A percentile compares a stretch with the other conserved stretches of the same genome.
These are phyloP conservation scores for Leiothrix lutea DNA, from an alignment of 2,113 vertebrate genomes.

Conservation along the genomic window DNA sequence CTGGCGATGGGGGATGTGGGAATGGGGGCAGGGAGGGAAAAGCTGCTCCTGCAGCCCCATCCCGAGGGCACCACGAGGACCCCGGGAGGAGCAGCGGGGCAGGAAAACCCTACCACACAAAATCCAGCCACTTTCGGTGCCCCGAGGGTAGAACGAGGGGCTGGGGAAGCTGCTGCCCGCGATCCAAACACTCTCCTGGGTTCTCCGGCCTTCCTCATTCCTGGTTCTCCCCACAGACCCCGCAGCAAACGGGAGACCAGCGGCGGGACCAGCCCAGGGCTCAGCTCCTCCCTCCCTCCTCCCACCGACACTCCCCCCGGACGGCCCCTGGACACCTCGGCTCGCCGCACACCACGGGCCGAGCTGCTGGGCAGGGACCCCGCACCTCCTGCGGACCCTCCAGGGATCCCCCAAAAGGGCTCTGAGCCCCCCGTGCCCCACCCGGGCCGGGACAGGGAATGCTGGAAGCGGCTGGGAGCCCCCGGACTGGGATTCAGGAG, in stretches of 20 bases:
- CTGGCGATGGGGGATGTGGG: not conserved
- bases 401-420: not conserved
- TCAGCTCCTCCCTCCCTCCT: not conserved
- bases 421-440: rapidly evolving
- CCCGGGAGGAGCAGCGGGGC: not conserved
- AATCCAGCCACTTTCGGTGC: rapidly evolving
- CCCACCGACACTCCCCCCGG: not conserved
- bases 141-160: rapidly evolving
- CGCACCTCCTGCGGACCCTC: not conserved
- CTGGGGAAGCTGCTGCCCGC: not conserved
- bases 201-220: not conserved
- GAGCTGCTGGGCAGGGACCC: not conserved
- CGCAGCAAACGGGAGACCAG: not conserved
- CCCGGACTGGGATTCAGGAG: not conserved
- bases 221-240: not conserved
- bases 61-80: not conserved
- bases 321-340: not conserved
- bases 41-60: not conserved
- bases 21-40: not conserved
- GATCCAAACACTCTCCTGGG: rapidly evolving
- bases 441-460: rapidly evolving
- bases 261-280: not conserved
- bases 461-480: rapidly evolving
- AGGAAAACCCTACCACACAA: rapidly evolving
- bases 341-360: not conserved